Evolutionary conservation across 2,113 vertebrate genomes (phyloP).

Genomic region (Isichthys henryi): DNA sequence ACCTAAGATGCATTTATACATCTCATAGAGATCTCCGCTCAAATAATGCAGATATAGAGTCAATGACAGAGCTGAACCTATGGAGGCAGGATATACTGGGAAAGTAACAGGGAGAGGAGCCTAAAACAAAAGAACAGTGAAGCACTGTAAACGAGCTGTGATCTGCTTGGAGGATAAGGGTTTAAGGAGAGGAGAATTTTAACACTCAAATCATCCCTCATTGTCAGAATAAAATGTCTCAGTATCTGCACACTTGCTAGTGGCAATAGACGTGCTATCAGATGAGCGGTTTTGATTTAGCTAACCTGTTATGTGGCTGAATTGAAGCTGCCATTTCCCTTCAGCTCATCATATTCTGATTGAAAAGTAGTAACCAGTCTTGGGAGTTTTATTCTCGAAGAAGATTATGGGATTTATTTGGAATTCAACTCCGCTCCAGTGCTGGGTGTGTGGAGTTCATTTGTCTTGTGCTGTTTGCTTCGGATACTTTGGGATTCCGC

Average conservation of each 20-base stretch:
- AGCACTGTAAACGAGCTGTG: not conserved
- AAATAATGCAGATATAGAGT: not conserved
- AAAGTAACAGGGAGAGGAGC: not conserved
- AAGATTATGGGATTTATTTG: not conserved
- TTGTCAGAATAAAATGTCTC: not conserved
- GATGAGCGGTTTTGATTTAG: not conserved
- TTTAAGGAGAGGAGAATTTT: not conserved
- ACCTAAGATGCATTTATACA: not conserved
- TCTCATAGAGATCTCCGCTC: not conserved
- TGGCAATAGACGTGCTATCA: not conserved
- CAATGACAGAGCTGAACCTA: not conserved
- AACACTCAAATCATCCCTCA: not conserved
- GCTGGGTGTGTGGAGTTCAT: not conserved
- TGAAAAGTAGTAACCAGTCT: not conserved
- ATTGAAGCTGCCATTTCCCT: not conserved
- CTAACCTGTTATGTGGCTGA: not conserved
- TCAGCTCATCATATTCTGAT: not conserved
- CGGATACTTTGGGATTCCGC: not conserved
- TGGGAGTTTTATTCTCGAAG: not conserved
- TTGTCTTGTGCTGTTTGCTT: not conserved
- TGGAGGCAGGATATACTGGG: not conserved
- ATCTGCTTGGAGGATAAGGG: not conserved
- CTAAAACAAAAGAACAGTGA: not conserved
- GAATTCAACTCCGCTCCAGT: not conserved
- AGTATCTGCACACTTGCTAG: not conserved